phyloP scores from a whole-genome alignment of 2,888 invertebrate genomes.

The Herminia tarsipennalis region DNA sequence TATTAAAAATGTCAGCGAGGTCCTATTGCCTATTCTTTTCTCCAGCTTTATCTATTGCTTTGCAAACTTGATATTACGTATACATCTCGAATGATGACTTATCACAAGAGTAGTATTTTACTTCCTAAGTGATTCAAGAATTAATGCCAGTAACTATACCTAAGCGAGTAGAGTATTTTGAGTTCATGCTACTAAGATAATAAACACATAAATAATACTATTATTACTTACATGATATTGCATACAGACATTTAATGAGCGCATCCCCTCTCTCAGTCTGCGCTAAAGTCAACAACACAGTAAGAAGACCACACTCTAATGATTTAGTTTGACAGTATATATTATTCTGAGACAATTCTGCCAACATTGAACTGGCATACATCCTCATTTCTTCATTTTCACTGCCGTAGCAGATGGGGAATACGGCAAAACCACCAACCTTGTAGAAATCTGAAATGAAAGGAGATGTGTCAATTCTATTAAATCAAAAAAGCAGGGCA shows the following conservation, averaged over 20 bases:
- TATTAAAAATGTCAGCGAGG: no score
- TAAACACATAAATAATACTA: no score
- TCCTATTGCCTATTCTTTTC: no score
- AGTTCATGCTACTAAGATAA: no score
- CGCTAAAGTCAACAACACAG: constrained; percentile 86
- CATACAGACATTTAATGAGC: constrained; percentile 90
- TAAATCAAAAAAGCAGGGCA: not conserved
- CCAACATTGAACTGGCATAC: constrained; percentile 89
- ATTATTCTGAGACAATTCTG: constrained; percentile 94
- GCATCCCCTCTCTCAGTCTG: constrained; percentile 85
- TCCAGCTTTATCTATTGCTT: no score
- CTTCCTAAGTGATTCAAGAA: no score
- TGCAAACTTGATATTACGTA: no score
- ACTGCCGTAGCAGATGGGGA: constrained; percentile 88
- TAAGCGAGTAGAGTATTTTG: no score
- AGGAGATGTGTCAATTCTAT: not conserved
- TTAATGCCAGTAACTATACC: no score
- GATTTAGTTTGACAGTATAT: constrained; percentile 91
- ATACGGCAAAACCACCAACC: constrained; percentile 92
- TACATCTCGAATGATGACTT: no score
- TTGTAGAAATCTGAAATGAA: constrained; percentile 90
- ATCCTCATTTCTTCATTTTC: constrained; percentile 87
- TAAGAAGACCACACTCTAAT: constrained; percentile 88
- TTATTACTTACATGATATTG: constrained; percentile 90
- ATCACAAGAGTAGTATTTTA: no score